Percentiles rank a stretch among this genome's conserved stretches.
phyloP scores from a whole-genome alignment of 2,113 vertebrate genomes.

The Lepidothrix coronata region DNA sequence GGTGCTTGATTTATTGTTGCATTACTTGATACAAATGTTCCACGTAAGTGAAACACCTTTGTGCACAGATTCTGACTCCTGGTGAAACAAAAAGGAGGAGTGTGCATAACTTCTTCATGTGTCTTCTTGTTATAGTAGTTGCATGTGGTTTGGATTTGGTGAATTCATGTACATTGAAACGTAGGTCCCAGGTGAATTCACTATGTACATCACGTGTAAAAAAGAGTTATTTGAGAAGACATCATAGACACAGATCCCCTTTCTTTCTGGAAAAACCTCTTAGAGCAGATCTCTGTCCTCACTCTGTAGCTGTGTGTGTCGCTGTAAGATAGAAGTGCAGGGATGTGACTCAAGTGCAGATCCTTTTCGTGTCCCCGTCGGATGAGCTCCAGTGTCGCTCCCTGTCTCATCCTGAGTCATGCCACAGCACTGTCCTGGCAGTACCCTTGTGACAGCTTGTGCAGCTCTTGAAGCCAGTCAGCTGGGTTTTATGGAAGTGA shows the following conservation, averaged over 20 bases:
- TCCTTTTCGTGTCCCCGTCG: background rate
- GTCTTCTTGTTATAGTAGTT: background rate
- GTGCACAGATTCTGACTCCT: background rate
- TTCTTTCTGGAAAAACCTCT: background rate
- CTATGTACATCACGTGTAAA: background rate
- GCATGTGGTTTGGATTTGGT: background rate
- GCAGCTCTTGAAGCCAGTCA: background rate
- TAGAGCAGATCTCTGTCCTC: background rate
- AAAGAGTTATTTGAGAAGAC: background rate
- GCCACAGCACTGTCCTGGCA: background rate
- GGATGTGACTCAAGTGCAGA: background rate
- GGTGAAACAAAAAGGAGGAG: background rate
- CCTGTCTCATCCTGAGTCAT: background rate
- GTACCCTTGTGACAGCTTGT: background rate
- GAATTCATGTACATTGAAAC: background rate
- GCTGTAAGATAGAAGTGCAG: background rate
- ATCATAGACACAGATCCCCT: background rate
- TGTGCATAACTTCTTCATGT: background rate
- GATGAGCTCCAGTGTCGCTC: background rate
- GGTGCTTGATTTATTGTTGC: background rate
- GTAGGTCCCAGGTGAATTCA: background rate
- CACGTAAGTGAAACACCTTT: background rate
- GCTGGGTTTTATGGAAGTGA: background rate
- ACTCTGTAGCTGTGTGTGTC: accelerated
- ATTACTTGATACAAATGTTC: background rate